Evolutionary conservation across 2,797 vertebrate genomes (phyloP).

Genomic region (Sciurus vulgaris): DNA sequence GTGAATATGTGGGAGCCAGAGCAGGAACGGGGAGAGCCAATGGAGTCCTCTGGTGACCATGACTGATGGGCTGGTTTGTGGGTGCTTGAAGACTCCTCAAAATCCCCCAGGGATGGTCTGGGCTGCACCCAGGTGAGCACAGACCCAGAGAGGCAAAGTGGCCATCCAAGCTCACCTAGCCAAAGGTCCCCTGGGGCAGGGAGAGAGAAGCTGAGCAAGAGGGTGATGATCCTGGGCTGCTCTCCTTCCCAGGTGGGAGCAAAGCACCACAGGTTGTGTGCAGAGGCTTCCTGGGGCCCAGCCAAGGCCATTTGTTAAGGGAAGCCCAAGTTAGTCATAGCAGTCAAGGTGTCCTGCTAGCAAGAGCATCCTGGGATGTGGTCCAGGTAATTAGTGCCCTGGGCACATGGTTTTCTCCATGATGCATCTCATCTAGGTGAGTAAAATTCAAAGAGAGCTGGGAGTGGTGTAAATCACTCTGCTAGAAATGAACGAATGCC

Average conservation of each 20-base stretch:
- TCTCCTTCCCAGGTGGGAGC: neutral
- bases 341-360: neutral
- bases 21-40: neutral
- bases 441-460: neutral
- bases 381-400: slow-evolving; percentile 2
- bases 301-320: neutral
- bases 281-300: neutral
- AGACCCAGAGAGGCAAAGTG: neutral
- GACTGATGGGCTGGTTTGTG: neutral
- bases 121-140: neutral
- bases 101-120: neutral
- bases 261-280: neutral
- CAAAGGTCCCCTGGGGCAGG: too few species aligned
- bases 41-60: neutral
- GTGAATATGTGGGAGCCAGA: neutral
- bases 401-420: neutral
- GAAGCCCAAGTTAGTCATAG: slow-evolving; percentile 28
- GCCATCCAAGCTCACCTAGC: neutral
- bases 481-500: neutral
- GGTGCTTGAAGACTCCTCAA: neutral
- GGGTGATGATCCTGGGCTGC: neutral
- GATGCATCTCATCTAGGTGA: neutral
- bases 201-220: neutral
- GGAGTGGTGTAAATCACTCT: neutral
- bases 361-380: neutral